Conservation (phyloP, 2,797 vertebrate species). For the Melanitta fusca region DNA sequence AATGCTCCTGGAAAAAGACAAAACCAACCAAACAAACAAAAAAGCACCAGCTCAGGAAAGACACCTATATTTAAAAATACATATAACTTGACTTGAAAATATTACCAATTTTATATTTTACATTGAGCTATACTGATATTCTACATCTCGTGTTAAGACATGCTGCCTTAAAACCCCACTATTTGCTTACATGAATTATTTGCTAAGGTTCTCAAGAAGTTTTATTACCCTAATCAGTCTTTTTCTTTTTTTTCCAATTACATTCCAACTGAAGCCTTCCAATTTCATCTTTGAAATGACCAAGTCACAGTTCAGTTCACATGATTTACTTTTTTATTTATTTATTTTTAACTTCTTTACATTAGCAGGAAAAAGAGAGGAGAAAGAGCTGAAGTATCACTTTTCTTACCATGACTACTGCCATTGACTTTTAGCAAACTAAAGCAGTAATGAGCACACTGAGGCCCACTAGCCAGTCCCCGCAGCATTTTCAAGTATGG, state of each 20-base stretch:
- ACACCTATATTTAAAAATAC: not conserved
- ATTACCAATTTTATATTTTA: not conserved
- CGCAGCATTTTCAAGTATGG: constrained; percentile 95
- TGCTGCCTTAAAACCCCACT: rapidly evolving
- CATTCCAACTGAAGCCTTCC: not conserved
- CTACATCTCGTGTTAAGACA: not conserved
- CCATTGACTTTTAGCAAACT: constrained; percentile 96
- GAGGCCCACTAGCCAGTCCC: constrained; percentile 92
- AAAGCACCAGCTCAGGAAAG: not conserved
- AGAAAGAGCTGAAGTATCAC: not conserved
- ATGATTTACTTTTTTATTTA: not conserved
- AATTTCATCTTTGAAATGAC: not conserved
- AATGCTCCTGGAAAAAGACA: not conserved
- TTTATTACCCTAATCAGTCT: not conserved
- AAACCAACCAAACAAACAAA: not conserved
- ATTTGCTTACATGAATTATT: not conserved
- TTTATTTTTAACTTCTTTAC: not conserved
- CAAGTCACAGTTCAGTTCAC: not conserved
- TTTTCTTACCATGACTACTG: constrained; percentile 90
- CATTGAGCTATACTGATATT: not conserved
- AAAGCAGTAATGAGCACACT: constrained; percentile 97
- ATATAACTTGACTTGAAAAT: not conserved
- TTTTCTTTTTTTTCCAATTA: not conserved
- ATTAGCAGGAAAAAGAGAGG: not conserved
- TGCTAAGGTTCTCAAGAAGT: not conserved